These are phyloP conservation scores for Maniola jurtina DNA, from an alignment of 1,140 invertebrate genomes.

Conservation along the genomic window DNA sequence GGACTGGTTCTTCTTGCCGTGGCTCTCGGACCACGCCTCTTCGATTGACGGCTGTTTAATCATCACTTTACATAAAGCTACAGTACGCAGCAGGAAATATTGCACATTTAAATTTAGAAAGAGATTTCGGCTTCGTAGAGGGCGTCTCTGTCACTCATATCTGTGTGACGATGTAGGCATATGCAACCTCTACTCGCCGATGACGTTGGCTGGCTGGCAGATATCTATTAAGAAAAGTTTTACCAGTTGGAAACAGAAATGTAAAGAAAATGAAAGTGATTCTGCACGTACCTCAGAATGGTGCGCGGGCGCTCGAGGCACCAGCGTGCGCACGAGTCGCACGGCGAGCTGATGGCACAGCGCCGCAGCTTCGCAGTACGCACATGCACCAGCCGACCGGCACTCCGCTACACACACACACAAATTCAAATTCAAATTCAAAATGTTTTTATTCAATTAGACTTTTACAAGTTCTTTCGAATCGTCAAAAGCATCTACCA, in stretches of 20 bases:
- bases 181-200: too few relatives aligned
- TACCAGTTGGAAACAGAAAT: too few relatives aligned
- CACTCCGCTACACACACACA: conserved; percentile 44
- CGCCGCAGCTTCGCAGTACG: conserved; percentile 94
- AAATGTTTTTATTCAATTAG: too few relatives aligned
- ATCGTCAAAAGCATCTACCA: too few relatives aligned
- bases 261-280: too few relatives aligned
- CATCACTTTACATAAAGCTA: background rate
- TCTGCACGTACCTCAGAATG: background rate
- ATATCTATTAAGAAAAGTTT: too few relatives aligned
- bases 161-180: too few relatives aligned
- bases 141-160: too few relatives aligned
- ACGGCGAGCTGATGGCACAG: conserved; percentile 96
- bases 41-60: conserved; percentile 18
- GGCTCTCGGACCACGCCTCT: conserved; percentile 52
- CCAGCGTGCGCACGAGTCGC: conserved; percentile 87
- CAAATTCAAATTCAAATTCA: too few relatives aligned
- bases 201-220: too few relatives aligned
- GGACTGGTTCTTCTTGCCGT: conserved; percentile 30
- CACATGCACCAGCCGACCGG: conserved; percentile 87
- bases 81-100: background rate
- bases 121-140: too few relatives aligned
- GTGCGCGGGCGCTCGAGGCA: conserved; percentile 9
- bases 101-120: background rate
- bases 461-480: too few relatives aligned